Percentiles rank a stretch among this genome's conserved stretches.
Evolutionary conservation across 2,888 invertebrate species (phyloP).

Genomic region (Eupithecia vulgata): DNA sequence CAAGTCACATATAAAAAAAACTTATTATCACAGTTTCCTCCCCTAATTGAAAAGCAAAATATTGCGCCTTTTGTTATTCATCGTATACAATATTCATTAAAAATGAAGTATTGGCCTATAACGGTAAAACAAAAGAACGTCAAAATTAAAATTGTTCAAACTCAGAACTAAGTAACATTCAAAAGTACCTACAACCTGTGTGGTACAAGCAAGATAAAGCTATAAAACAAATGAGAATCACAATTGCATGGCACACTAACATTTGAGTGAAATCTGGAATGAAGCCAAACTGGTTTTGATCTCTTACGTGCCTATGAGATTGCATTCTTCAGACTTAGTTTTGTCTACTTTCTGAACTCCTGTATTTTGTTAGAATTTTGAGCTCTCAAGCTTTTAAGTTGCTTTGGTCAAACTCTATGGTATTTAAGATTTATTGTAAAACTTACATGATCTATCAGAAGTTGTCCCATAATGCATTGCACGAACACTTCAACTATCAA

Average conservation of each 20-base stretch:
- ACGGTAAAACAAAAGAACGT: neutral
- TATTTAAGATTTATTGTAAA: neutral
- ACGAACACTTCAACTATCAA: conserved; percentile 64
- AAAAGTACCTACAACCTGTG: neutral
- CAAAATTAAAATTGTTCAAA: neutral
- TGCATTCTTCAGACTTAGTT: neutral
- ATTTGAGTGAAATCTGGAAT: neutral
- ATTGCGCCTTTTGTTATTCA: too few relatives aligned
- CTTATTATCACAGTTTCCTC: too few relatives aligned
- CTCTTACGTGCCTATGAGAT: conserved; percentile 1
- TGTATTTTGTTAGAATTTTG: neutral
- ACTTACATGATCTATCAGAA: conserved; percentile 71
- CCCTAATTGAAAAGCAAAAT: too few relatives aligned
- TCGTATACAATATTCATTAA: too few relatives aligned
- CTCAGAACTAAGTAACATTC: neutral
- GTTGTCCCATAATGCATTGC: conserved; percentile 71
- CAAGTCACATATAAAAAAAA: too few relatives aligned
- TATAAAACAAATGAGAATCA: conserved; percentile 1
- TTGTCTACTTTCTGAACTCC: neutral
- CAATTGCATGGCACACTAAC: neutral
- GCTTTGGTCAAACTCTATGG: neutral
- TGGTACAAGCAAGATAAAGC: neutral
- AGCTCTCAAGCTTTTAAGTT: neutral
- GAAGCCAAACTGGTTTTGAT: conserved; percentile 30
- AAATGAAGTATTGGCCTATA: neutral